Base-by-base conservation (phyloP, 2,888 invertebrate genomes). In the Alviniconcha strummeri region DNA sequence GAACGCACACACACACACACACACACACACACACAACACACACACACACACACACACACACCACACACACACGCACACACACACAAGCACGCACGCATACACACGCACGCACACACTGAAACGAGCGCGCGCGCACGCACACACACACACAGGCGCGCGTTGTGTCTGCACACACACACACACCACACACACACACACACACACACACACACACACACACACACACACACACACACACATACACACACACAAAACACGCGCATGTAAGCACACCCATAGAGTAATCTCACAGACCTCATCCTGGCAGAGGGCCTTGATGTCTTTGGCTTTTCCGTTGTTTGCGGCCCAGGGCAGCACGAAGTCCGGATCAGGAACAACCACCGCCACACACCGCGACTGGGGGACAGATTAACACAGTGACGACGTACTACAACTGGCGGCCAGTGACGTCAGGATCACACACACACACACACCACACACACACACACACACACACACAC, bases 281-380 rank as follows among this genome's bases (percentile, higher is more conserved):
- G n/a, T 6, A 69, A 17, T 1, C 15, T 15, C 36, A 97, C 36
- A 36, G 36, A 36, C 96, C 85, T 89, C 54, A 85, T 97, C 96
- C 90, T 96, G 96, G 94, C 98, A 98, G 17, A 98, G 95, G 54
- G 96, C 96, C 82, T 97, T 96, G 91, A 98, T 95, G 0, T 97
- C 97, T 71, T 98, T 97, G 79, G 96, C 96, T 90, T 98, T 96
- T 88, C 96, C 96, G 91, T 97, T 96, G 93, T 97, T 97, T 72
- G 96, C 94, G 9, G 91, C 91, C 90, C 90, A 90, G 13, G 82
- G 84, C 64, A 82, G 81, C n/a, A 99, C 95, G 72, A 97, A 97
- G 91, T 98, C 97, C 78, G 97, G 97, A 93, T 99, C 98, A n/a
- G 99, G 99, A 83, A 99, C 98, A 83, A 99, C 97, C 83, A 99